Evolutionary conservation across 2,888 invertebrate species (phyloP).

Genomic region (Alloscopus bannaensis): DNA sequence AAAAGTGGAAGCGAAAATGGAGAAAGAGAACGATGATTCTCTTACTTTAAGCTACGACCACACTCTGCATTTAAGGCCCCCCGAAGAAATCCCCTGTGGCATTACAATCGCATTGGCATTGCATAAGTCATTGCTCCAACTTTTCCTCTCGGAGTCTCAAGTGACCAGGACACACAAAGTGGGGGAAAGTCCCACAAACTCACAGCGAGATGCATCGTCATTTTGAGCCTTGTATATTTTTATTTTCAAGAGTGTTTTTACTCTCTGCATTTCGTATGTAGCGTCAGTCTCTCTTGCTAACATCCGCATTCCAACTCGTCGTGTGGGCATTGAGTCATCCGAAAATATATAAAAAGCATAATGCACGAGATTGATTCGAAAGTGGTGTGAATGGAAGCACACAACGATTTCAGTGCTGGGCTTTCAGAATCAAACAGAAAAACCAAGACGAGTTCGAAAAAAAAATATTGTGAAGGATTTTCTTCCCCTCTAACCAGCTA

Average conservation of each 20-base stretch:
- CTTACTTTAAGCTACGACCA: not conserved
- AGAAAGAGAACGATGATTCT: too few relatives aligned
- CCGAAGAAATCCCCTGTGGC: constrained; percentile 30
- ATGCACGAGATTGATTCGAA: not conserved
- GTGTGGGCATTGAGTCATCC: constrained; percentile 17
- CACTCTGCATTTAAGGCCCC: constrained; percentile 5
- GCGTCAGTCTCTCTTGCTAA: too few relatives aligned
- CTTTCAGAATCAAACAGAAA: not conserved
- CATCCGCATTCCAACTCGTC: too few relatives aligned
- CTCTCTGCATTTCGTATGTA: too few relatives aligned
- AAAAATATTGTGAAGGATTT: constrained; percentile 3
- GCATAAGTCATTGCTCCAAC: constrained; percentile 31
- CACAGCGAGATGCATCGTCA: constrained; percentile 9
- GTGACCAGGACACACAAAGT: constrained; percentile 11
- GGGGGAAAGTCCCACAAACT: not conserved
- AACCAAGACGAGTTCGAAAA: not conserved
- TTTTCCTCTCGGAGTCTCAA: constrained; percentile 16
- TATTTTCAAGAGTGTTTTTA: constrained; percentile 9
- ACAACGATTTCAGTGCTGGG: not conserved
- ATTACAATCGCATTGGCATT: constrained; percentile 11
- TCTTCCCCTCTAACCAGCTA: constrained; percentile 10
- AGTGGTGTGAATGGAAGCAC: not conserved
- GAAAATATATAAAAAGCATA: not conserved
- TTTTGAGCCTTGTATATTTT: not conserved
- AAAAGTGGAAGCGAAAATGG: constrained; percentile 3